These are phyloP conservation scores for Amphiura filiformis DNA, from an alignment of 35 echinoderm and acorn worm genomes.

Conservation along the genomic window DNA sequence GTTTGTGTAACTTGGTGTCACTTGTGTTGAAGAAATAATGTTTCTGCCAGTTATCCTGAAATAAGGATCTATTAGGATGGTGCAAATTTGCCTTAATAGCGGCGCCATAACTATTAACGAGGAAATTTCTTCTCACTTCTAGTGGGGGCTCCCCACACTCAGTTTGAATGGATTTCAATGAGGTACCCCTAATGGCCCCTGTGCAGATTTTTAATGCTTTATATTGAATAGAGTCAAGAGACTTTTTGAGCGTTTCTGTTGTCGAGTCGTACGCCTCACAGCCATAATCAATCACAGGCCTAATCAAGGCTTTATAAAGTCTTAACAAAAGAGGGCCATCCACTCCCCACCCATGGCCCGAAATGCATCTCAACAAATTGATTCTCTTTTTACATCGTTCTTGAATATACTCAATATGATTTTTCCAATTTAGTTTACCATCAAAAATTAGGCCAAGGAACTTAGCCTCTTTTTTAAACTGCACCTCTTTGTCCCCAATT, in stretches of 20 bases:
- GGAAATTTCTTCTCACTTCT: not conserved
- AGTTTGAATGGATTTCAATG: not conserved
- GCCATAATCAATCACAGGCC: not conserved
- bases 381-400: conserved; percentile 1
- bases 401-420: not conserved
- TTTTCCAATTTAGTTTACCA: not conserved
- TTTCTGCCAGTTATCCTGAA: too few species aligned
- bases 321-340: not conserved
- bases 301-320: not conserved
- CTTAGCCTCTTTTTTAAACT: too few species aligned
- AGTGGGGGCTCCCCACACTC: not conserved
- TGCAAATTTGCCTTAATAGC: not conserved
- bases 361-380: not conserved
- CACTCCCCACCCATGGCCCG: not conserved
- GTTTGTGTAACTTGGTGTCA: too few species aligned
- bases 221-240: not conserved
- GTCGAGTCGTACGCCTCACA: conserved; percentile 1
- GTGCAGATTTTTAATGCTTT: conserved; percentile 4
- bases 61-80: not conserved
- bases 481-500: not conserved
- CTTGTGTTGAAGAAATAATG: too few species aligned
- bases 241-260: not conserved
- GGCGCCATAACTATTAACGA: not conserved
- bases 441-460: not conserved
- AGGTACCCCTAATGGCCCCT: not conserved